These are phyloP conservation scores for Ariolimax columbianus DNA, from an alignment of 2,888 invertebrate genomes.

Conservation along the genomic window DNA sequence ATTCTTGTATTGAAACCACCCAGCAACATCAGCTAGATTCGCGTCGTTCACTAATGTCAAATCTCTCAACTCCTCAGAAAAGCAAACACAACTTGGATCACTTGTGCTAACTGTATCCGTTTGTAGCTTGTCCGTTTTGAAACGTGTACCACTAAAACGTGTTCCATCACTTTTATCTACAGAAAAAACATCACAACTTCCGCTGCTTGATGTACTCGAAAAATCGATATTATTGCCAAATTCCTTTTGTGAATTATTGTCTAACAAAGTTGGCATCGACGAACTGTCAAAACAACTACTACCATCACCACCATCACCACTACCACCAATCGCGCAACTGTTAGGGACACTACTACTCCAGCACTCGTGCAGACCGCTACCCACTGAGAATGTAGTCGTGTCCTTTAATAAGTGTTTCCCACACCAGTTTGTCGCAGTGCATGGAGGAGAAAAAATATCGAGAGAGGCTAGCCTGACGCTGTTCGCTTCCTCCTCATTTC, in stretches of 20 bases:
- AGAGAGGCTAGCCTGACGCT: background rate
- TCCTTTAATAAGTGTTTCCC: background rate
- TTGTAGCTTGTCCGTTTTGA: background rate
- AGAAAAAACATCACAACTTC: background rate
- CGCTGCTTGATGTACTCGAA: background rate
- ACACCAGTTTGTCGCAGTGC: background rate
- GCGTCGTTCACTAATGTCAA: background rate
- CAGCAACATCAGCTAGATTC: background rate
- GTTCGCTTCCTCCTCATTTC: background rate
- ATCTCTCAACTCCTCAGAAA: background rate
- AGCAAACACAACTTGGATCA: too few relatives aligned
- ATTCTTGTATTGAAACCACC: background rate
- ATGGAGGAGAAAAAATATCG: conserved; percentile 2
- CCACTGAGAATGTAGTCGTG: too few relatives aligned
- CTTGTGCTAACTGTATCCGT: too few relatives aligned
- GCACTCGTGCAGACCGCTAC: background rate
- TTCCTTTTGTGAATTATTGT: background rate
- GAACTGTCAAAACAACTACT: background rate
- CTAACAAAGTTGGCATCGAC: background rate
- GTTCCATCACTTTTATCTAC: background rate
- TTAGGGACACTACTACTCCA: background rate
- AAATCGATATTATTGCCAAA: background rate
- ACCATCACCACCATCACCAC: background rate
- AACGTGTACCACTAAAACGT: background rate
- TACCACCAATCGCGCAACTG: background rate